Percentiles rank a stretch among this genome's conserved stretches.
These are phyloP conservation scores for Boloria euphrosyne DNA, from an alignment of 2,888 invertebrate species.

Conservation along the genomic window DNA sequence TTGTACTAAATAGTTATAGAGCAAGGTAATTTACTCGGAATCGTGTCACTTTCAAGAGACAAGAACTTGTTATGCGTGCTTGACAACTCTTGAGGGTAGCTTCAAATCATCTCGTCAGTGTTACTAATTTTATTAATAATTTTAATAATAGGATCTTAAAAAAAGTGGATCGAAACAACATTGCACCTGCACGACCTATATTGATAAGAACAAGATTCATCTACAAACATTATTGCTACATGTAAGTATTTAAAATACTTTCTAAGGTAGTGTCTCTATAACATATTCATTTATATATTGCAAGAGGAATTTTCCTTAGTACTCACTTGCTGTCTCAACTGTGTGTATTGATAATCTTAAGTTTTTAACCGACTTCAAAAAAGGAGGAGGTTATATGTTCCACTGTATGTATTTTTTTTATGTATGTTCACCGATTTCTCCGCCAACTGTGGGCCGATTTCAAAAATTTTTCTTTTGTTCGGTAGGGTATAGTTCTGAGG, in stretches of 20 bases:
- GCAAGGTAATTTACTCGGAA: neutral
- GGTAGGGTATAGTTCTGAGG: too few relatives aligned
- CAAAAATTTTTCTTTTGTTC: too few relatives aligned
- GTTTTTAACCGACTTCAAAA: too few relatives aligned
- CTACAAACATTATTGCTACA: slow-evolving; percentile 53
- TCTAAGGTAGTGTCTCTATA: slow-evolving; percentile 10
- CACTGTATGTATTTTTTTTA: too few relatives aligned
- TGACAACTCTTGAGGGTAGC: slow-evolving; percentile 1
- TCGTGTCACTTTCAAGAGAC: neutral
- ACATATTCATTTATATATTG: slow-evolving; percentile 5
- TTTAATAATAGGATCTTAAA: too few relatives aligned
- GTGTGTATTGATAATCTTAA: neutral
- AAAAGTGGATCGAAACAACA: slow-evolving; percentile 56
- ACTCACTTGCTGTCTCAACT: neutral
- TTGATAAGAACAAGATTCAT: slow-evolving; percentile 68
- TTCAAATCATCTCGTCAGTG: neutral
- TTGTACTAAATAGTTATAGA: too few relatives aligned
- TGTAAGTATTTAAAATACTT: slow-evolving; percentile 48
- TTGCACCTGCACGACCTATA: slow-evolving; percentile 70
- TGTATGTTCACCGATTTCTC: too few relatives aligned
- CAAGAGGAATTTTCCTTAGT: neutral
- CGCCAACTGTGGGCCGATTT: too few relatives aligned
- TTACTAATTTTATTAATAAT: too few relatives aligned
- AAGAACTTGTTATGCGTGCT: neutral
- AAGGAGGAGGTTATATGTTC: too few relatives aligned